Evolutionary conservation across 2,113 vertebrate species (phyloP).

Genomic region (Nasalis larvatus): DNA sequence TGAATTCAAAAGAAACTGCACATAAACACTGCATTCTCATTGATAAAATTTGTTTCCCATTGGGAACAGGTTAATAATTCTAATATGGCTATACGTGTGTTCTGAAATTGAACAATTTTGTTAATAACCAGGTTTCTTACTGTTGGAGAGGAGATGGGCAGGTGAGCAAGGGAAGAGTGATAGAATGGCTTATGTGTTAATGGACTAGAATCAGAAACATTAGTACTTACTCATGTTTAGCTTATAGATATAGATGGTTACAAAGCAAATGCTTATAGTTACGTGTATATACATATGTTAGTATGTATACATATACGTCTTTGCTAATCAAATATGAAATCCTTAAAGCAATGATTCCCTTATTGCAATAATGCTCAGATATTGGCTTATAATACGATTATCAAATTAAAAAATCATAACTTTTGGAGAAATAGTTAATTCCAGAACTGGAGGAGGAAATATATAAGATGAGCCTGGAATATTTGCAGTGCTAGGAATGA

Average conservation of each 20-base stretch:
- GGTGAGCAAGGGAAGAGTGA: neutral
- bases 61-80: neutral
- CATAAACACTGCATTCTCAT: neutral
- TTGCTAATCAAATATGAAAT: neutral
- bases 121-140: neutral
- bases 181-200: neutral
- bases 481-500: neutral
- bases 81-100: neutral
- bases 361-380: neutral
- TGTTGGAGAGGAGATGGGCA: neutral
- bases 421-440: neutral
- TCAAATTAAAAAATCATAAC: no score
- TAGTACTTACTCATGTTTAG: neutral
- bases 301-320: neutral
- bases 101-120: neutral
- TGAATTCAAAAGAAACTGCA: neutral
- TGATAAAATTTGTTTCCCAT: neutral
- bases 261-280: neutral
- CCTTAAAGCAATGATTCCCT: neutral
- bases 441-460: neutral
- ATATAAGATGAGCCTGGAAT: neutral
- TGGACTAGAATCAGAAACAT: neutral
- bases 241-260: neutral
- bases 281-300: neutral
- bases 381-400: neutral